Evolutionary conservation across 2,113 vertebrate genomes (phyloP), one percentile per base, ranked within the genome.

Genomic region (Melanerpes formicivorus): DNA sequence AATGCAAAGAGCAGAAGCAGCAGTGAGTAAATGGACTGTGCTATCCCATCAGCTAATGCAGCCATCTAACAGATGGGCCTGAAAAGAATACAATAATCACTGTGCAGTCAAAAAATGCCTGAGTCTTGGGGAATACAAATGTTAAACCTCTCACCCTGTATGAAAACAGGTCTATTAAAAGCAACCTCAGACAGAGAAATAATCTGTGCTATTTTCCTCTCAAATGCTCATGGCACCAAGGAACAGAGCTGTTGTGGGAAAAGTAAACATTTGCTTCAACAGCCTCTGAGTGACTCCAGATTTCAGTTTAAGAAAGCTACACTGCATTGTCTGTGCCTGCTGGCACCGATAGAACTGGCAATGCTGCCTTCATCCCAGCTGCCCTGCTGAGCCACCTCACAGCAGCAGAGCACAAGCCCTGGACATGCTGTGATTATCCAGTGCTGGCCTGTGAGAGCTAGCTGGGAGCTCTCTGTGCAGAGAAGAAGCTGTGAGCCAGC

Each of bases 101-200:
- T 80, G 65, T 15, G 30, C 40, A 87, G 63, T 50, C 77, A 91
- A 83, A 91, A 91, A 48, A 77, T 71, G 82, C 40, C 72, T 78
- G 69, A 21, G 48, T 89, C 42, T 77, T 84, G 32, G 42, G 30
- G 74, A 95, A 93, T 55, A 87, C 29, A 82, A 77, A 77, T 74
- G 52, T 71, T 81, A 88, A 90, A 76, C 32, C 30, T 77, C 70
- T 82, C 56, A 30, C 40, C 80, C 14, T 77, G 50, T 77, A 85
- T 56, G 65, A 73, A 93, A 84, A 78, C 48, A 71, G 16, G 46
- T 74, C 88, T 93, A 93, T 89, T 95, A 92, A 95, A 95, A 95
- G 77, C 56, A 85, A 75, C 75, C 84, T 80, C 78, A 91, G 74
- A 76, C 58, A 82, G 71, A 60, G 40, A 79, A 94, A 85, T 90